Evolutionary conservation across 2,113 vertebrate genomes (phyloP), one percentile per base, ranked within the genome.

Genomic region (Nyctibius bracteatus): DNA sequence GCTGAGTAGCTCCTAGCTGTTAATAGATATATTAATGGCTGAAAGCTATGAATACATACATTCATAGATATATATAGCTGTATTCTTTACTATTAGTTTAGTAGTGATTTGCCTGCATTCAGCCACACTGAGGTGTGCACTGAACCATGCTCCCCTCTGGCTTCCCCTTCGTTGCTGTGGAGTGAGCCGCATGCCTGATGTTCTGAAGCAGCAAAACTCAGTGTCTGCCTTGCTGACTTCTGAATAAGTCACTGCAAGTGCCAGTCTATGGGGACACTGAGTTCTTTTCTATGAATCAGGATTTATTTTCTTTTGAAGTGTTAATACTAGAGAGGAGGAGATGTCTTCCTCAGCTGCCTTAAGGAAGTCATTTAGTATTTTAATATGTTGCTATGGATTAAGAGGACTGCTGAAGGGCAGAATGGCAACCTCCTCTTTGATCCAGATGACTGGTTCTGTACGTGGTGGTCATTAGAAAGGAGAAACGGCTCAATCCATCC

Each of bases 241-340:
- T 11, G 47, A 90, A 16, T 54, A 71, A 71, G 27, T 85, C 90
- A 59, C 57, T 91, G 49, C 28, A 68, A n/a, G 70, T 59, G 21
- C 57, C 43, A 63, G 70, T 90, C 61, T 61, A 44, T 33, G 49
- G 78, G 79, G 90, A 92, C 57, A 14, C 14, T 4, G 47, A 90
- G 70, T 62, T 52, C 70, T 85, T 65, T 73, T 27, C 33, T 71
- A 44, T 80, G 92, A 81, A 75, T 90, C 35, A 28, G 78, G 86
- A 75, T 93, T 94, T 93, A 91, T 84, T 92, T 91, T 55, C 94
- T 90, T 95, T 96, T 92, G 73, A 94, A 93, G 73, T 92, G 66
- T 73, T 95, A 94, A 92, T 80, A 37, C 27, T 33, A 44, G 78
- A 91, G 66, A 90, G 2, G 2, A 92, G 79, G 27, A 86, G 67